Conservation (phyloP, 2,888 invertebrate species). For the Dioctria rufipes region DNA sequence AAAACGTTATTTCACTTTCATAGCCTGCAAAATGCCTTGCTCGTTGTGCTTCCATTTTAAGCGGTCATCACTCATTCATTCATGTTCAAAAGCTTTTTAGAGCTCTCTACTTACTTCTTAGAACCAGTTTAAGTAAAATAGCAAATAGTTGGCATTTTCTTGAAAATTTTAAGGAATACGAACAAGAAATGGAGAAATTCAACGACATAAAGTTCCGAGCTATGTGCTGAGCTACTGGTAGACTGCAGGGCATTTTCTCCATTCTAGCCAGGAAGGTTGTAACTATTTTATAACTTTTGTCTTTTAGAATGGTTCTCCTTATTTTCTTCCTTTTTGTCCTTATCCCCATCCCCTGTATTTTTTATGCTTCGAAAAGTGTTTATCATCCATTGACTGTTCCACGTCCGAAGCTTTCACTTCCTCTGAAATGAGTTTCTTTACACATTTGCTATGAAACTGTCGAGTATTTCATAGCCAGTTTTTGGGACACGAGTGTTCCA, state of each 20-base stretch:
- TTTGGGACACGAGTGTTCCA: slow-evolving; percentile 43
- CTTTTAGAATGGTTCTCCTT: slow-evolving; percentile 35
- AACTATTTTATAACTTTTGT: slow-evolving; percentile 51
- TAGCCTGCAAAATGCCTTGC: too few relatives aligned
- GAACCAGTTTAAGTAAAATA: slow-evolving; percentile 45
- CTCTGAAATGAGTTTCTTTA: slow-evolving; percentile 26
- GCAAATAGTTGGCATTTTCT: slow-evolving; percentile 41
- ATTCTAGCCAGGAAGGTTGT: slow-evolving; percentile 4
- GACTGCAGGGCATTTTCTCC: slow-evolving; percentile 6
- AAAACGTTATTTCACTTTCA: too few relatives aligned
- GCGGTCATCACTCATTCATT: slow-evolving; percentile 41
- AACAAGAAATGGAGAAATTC: slow-evolving; percentile 47
- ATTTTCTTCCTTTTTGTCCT: slow-evolving; percentile 1
- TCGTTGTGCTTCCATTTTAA: slow-evolving; percentile 18
- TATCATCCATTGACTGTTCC: slow-evolving; percentile 33
- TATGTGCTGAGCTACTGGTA: not conserved
- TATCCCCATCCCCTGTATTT: not conserved
- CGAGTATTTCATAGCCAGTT: slow-evolving; percentile 48
- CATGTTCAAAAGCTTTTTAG: slow-evolving; percentile 26
- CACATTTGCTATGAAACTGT: slow-evolving; percentile 45
- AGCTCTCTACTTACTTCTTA: slow-evolving; percentile 29
- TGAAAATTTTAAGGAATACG: slow-evolving; percentile 32
- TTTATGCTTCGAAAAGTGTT: slow-evolving; percentile 15
- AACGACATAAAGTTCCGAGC: slow-evolving; percentile 1
- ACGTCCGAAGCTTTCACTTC: slow-evolving; percentile 22